Base-by-base conservation (phyloP, 2,797 vertebrate genomes). In the Etheostoma perlongum region DNA sequence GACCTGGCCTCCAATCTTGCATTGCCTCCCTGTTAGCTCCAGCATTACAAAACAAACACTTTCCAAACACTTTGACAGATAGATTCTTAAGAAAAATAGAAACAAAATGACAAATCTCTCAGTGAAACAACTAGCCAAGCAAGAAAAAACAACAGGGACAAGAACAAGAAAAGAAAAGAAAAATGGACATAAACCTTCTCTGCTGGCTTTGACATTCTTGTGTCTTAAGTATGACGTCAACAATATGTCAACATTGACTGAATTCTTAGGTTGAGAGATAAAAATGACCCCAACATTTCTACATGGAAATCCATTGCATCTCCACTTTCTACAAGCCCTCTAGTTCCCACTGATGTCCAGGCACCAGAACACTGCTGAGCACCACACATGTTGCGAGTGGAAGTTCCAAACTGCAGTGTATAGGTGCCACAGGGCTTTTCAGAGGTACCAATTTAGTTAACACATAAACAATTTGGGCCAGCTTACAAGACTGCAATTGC, bases 401-500 rank as follows among this genome's bases (percentile, higher is more conserved):
- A 72, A 51, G 61, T 65, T 71, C n/a, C 54, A 66, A 58, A 49
- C 30, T 42, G 53, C 67, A 78, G 62, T 9, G 80, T 48, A 40
- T 11, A 55, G 76, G 48, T 59, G 66, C 79, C 53, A 47, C 74
- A 6, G 83, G 83, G 69, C 65, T 52, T 84, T 82, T 80, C 64
- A 65, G 57, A 86, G 69, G 76, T 82, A 69, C 76, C 84, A 87
- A 88, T 91, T 91, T 88, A 67, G 82, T 89, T 86, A 72, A 88
- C 77, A 78, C 85, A 83, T 86, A 92, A 93, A 93, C 87, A 92
- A 85, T 82, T 70, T 27, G n/a, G 52, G 70, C 49, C 68, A 81
- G 74, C 78, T 84, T 80, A 86, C 78, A 88, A 84, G 79, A 90
- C 80, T 79, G 79, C 72, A 77, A 72, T 73, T 73, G 67, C 77